These are phyloP conservation scores for Etia nguti DNA, from an alignment of 2,113 vertebrate species.

Conservation along the genomic window DNA sequence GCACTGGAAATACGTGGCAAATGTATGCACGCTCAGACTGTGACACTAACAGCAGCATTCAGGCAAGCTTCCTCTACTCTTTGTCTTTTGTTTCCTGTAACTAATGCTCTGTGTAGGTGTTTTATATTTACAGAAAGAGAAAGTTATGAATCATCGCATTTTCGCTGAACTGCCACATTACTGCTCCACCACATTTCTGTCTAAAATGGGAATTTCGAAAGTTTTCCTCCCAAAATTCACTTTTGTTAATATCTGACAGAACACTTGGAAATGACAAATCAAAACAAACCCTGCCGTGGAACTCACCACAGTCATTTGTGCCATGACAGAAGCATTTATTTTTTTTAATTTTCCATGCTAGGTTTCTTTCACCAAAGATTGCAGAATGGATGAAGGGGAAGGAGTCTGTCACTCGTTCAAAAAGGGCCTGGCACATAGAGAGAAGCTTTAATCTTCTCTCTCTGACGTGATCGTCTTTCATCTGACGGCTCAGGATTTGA, in stretches of 20 bases:
- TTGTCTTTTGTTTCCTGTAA: constrained; percentile 13
- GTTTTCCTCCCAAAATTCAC: not conserved
- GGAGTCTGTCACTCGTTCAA: not conserved
- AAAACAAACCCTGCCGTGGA: not conserved
- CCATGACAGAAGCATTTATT: not conserved
- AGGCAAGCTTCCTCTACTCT: not conserved
- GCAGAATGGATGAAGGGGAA: not conserved
- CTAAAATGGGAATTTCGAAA: not conserved
- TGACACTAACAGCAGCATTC: not conserved
- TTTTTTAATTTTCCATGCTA: not conserved
- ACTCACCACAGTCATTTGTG: not conserved
- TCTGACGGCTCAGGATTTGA: not conserved
- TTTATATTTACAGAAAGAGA: constrained; percentile 10
- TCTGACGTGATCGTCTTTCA: constrained; percentile 4
- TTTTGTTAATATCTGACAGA: not conserved
- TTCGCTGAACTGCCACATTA: not conserved
- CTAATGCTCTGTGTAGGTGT: constrained; percentile 16
- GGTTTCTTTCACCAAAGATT: not conserved
- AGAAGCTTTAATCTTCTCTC: not conserved
- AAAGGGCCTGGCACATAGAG: not conserved
- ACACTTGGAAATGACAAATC: not conserved
- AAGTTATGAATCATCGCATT: constrained; percentile 32
- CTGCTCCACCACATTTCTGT: not conserved
- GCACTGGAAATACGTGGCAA: not conserved
- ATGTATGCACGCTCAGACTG: not conserved